phyloP scores from a whole-genome alignment of 2,888 invertebrate genomes.

The Polia nebulosa region DNA sequence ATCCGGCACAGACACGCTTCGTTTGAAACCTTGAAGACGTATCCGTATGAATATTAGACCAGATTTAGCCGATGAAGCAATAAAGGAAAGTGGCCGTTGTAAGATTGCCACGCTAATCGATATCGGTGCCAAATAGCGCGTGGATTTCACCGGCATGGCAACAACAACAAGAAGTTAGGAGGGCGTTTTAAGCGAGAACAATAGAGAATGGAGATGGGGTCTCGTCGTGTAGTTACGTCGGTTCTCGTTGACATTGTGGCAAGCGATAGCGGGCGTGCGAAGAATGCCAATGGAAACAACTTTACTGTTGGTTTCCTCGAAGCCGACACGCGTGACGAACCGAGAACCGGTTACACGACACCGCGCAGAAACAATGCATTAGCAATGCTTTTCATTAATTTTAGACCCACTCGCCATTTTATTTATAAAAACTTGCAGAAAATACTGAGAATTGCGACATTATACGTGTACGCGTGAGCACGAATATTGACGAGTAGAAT shows the following conservation, averaged over 20 bases:
- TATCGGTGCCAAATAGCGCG: constrained; percentile 73
- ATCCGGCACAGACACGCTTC: constrained; percentile 79
- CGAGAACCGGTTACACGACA: constrained; percentile 85
- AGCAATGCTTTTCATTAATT: constrained; percentile 84
- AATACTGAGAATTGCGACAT: constrained; percentile 67
- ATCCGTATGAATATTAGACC: constrained; percentile 70
- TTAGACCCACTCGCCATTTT: constrained; percentile 74
- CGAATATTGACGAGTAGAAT: constrained; percentile 67
- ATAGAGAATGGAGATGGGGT: constrained; percentile 78
- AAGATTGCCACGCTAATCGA: constrained; percentile 69
- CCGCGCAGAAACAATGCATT: constrained; percentile 85
- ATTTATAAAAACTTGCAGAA: constrained; percentile 76
- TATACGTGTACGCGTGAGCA: constrained; percentile 58
- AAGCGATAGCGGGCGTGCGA: constrained; percentile 80
- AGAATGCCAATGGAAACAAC: constrained; percentile 87
- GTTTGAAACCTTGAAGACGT: constrained; percentile 77
- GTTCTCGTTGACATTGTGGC: constrained; percentile 76
- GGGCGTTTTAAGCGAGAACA: constrained; percentile 70
- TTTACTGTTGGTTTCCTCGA: constrained; percentile 87
- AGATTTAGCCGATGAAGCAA: constrained; percentile 74
- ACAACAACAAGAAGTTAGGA: constrained; percentile 71
- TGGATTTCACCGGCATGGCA: constrained; percentile 75
- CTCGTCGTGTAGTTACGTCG: constrained; percentile 68
- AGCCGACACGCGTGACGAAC: constrained; percentile 85
- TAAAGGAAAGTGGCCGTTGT: constrained; percentile 76